Evolutionary conservation across 2,888 invertebrate species (phyloP), one percentile per base, ranked within the genome.

Genomic region (Helicoverpa assulta): DNA sequence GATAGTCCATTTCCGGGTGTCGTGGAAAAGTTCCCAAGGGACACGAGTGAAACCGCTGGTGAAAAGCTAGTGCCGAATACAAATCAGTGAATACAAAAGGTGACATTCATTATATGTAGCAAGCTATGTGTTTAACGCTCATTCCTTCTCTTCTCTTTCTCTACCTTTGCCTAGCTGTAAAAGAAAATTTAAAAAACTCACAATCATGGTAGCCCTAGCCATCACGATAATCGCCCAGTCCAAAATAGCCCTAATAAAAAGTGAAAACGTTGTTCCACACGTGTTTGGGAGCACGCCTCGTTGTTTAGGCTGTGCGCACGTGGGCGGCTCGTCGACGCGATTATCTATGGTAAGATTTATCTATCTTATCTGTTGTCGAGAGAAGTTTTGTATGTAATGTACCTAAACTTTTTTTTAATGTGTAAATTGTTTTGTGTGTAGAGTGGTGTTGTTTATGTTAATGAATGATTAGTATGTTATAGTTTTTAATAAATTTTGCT

Each of bases 191-290:
- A 7, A 33, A 33, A 33, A 33, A 5, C 33, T 33, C 1, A 33
- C 33, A 33, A 33, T 37, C 3, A 37, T 37, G 37, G 10, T 21
- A 18, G 6, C n/a, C n/a, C 68, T 73, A 50, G 47, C 10, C 18
- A 18, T 0, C 6, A 14, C 37, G 56, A 73, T 82, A 78, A 74
- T 73, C 56, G 61, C 53, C 43, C 70, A 70, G 76, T 73, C 70
- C 60, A 73, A 79, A 82, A 77, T 83, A 82, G 74, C 83, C 83
- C 73, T 82, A 79, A 83, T 83, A 82, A 82, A 82, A 82, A 82
- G 82, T 82, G 82, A 82, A 82, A 82, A 83, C 77, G 58, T 53
- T 26, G 16, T 51, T 53, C 43, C 51, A 65, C 76, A 80, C 76
- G 82, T 80, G 78, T 80, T 63, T 40, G 18, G 62, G 56, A 43